Base-by-base conservation (phyloP, 1,140 invertebrate species). In the Aphelinus certus region DNA sequence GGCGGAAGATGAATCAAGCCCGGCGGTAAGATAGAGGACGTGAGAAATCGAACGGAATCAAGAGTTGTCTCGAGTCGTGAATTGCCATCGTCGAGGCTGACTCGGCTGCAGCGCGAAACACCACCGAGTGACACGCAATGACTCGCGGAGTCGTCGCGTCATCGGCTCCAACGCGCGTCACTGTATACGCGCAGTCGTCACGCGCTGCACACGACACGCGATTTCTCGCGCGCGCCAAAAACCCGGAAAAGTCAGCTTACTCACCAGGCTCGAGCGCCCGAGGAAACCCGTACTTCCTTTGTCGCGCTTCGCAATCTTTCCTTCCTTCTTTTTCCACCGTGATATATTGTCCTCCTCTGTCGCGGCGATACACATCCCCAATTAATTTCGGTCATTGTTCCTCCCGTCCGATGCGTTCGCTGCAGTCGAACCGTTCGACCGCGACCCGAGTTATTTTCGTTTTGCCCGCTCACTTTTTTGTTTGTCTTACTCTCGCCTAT, bases 21-120 rank as follows among this genome's bases (percentile, higher is more conserved):
- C 66, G 6, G 7, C 3, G 55, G 6, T 57, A 49, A 46, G 3
- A 6, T 62, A 3, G 10, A 1, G 1, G 58, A 60, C 26, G 58
- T 60, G 42, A 60, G 42, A 60, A 60, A 43, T 60, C 58, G 42
- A 60, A 60, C 26, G 58, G 45, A 60, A 63, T 45, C 61, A 9
- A 63, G 2, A 26, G 26, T 26, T 26, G 26, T 26, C 26, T 26
- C 26, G 26, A 26, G 26, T 26, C 26, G 26, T 63, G 45, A 63
- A 45, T 63, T 4, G 61, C 3, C 61, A 63, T 63, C 61, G 61
- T 10, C 60, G 43, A 26, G 26, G 26, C 26, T 26, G 26, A 26
- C 26, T 26, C 26, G 26, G 26, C 26, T 26, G 26, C 10, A n/a
- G 7, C 51, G 51, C 43, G 7, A 71, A 71, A 60, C 58, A 45